A percentile compares a stretch with the other conserved stretches of the same genome.
Evolutionary conservation across 2,113 vertebrate species (phyloP).

Genomic region (Apistogramma diplotaenia): DNA sequence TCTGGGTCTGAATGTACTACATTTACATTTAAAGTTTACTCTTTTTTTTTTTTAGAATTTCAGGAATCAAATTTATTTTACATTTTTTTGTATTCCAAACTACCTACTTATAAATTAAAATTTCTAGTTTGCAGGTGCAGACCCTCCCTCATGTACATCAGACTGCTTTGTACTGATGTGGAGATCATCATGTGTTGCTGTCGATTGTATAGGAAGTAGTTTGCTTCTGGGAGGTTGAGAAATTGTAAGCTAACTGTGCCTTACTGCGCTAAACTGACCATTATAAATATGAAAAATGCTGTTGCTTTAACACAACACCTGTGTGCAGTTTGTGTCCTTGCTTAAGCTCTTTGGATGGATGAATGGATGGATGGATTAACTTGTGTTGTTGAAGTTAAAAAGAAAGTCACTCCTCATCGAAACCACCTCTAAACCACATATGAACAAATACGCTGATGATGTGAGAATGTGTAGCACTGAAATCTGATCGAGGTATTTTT

Average conservation of each 20-base stretch:
- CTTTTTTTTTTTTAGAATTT: background rate
- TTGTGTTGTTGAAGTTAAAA: background rate
- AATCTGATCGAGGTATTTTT: background rate
- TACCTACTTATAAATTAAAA: background rate
- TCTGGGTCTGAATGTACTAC: background rate
- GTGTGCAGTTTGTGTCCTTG: background rate
- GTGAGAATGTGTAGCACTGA: background rate
- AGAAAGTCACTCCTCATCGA: background rate
- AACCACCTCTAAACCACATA: background rate
- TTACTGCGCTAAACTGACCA: conserved; percentile 43
- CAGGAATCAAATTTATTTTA: background rate
- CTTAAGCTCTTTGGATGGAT: background rate
- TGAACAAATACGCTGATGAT: background rate
- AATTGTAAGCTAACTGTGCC: conserved; percentile 59
- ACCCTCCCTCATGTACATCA: fast-evolving
- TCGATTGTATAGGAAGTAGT: background rate
- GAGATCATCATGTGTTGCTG: background rate
- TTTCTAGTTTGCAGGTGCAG: background rate
- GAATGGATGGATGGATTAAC: background rate
- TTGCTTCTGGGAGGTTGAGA: conserved; percentile 37
- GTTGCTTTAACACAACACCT: background rate
- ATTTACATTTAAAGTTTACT: background rate
- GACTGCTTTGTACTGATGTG: background rate
- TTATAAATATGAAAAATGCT: background rate
- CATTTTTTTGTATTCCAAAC: background rate